Base-by-base conservation (phyloP, 2,888 invertebrate genomes). In the Drosophila subquinaria region DNA sequence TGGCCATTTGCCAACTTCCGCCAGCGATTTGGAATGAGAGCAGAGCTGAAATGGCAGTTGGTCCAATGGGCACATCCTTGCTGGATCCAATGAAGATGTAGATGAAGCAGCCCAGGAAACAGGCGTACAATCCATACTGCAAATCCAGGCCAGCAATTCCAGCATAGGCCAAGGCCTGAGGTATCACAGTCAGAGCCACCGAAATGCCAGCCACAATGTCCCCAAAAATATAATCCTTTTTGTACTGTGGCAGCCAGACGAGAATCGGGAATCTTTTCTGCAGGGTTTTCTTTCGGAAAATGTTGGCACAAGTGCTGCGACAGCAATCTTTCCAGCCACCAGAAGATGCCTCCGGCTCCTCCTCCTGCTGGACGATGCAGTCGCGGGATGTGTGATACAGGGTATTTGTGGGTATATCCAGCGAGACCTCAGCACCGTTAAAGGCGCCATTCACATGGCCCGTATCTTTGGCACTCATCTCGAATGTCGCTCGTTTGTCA, bases 41-140 rank as follows among this genome's bases (percentile, higher is more conserved):
- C 69, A 98, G 93, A 0, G 98, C 97, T 71, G 97, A 96, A 79
- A 98, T 97, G 79, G 98, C 98, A 2, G 98, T 98, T 4, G 98
- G 98, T 8, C 98, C 98, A 84, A 98, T 95, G 1, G 98, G 98
- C 77, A 98, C 96, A 92, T 98, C 98, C 92, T 97, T 97, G 92
- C 97, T 97, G 64, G 97, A 97, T 27, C 98, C 98, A 80, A 98
- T 94, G 77, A 98, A 93, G 82, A 97, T 96, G 94, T 98, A 98
- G 77, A 98, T 94, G 92, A 98, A 96, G 92, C 97, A 96, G 60
- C 98, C 97, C 86, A 98, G 93, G 93, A 98, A 98, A 20, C 98
- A 97, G 52, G 97, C 97, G 93, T 98, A 98, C 65, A 98, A 94
- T 47, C 98, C 98, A 93, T 97, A 97, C 95, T 98, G 94, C 52